phyloP scores from a whole-genome alignment of 2,113 vertebrate species.

The Hippopotamus amphibius region DNA sequence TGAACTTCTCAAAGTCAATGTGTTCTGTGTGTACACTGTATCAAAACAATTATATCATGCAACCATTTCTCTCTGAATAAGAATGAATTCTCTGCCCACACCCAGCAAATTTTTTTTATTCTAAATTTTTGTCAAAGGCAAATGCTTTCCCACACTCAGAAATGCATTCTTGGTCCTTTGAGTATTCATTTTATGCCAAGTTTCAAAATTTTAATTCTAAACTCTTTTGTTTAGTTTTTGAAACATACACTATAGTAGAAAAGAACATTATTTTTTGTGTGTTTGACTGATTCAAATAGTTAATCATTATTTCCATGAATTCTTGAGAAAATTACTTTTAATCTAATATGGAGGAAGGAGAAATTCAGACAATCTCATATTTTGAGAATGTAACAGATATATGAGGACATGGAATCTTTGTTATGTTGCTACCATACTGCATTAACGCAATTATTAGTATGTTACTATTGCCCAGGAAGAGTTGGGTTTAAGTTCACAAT shows the following conservation, averaged over 20 bases:
- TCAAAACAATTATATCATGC: not conserved
- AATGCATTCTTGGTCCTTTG: conserved; percentile 56
- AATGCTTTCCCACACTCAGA: conserved; percentile 76
- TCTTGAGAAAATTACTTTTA: conserved; percentile 46
- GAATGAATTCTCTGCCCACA: conserved; percentile 51
- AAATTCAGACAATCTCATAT: conserved; percentile 26
- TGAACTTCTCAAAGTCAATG: not conserved
- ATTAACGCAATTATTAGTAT: not conserved
- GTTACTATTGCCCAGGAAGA: not conserved
- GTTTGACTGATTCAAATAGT: not conserved
- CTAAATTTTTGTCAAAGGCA: conserved; percentile 75
- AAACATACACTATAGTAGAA: not conserved
- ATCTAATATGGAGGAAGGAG: conserved; percentile 21
- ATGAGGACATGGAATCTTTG: not conserved
- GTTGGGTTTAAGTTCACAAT: conserved; percentile 22
- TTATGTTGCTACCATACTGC: not conserved
- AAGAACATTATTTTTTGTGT: conserved; percentile 46
- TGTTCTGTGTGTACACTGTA: not conserved
- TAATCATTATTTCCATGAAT: conserved; percentile 39
- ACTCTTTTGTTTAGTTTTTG: not conserved
- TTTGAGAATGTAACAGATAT: conserved; percentile 59
- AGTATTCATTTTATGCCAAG: conserved; percentile 39
- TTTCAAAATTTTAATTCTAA: conserved; percentile 69
- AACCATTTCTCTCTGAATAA: conserved; percentile 56
- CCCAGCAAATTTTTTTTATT: conserved; percentile 57